A percentile compares a stretch with the other conserved stretches of the same genome.
These are phyloP conservation scores for Neotoxoptera formosana DNA, from an alignment of 1,140 invertebrate genomes.

Conservation along the genomic window DNA sequence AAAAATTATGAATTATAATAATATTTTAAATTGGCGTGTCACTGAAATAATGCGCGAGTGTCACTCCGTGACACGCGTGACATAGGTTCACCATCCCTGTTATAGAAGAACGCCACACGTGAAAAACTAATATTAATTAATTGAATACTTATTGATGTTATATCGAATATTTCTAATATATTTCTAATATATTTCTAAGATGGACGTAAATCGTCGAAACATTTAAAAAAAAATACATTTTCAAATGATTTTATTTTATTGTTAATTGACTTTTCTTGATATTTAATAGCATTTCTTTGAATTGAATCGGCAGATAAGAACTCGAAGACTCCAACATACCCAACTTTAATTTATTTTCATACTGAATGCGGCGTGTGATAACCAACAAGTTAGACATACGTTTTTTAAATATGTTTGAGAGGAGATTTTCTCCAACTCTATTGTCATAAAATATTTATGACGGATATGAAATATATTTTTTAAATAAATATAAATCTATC, in stretches of 20 bases:
- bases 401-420: not conserved
- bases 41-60: too few relatives aligned
- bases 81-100: too few relatives aligned
- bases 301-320: too few relatives aligned
- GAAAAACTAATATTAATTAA: not conserved
- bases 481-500: not conserved
- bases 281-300: too few relatives aligned
- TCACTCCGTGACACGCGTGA: too few relatives aligned
- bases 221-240: not conserved
- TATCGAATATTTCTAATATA: not conserved
- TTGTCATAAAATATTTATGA: not conserved
- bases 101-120: too few relatives aligned
- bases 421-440: not conserved
- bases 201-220: not conserved
- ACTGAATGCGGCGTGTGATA: not conserved
- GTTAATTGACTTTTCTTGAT: not conserved
- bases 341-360: not conserved
- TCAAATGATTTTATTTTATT: not conserved
- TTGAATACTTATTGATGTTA: not conserved
- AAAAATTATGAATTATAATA: too few relatives aligned
- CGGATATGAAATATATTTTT: not conserved
- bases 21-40: too few relatives aligned
- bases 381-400: not conserved
- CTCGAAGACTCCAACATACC: too few relatives aligned
- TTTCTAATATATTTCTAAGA: not conserved